Evolutionary conservation across 2,888 invertebrate genomes (phyloP).

Genomic region (Rosalia funebris): DNA sequence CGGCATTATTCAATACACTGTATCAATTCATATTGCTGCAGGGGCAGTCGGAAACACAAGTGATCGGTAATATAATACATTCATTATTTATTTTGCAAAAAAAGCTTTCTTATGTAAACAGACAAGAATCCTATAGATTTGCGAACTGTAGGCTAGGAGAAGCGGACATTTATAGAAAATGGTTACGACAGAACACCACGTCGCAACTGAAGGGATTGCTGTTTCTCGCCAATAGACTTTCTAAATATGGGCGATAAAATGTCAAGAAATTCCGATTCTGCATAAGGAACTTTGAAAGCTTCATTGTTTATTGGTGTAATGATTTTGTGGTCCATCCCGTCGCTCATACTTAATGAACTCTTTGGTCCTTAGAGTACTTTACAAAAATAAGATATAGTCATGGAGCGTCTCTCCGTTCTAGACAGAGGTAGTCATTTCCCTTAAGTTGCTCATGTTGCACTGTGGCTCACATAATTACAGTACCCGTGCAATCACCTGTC

Average conservation of each 20-base stretch:
- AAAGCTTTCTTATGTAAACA: conserved; percentile 54
- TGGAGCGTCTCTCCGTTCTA: conserved; percentile 37
- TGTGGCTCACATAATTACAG: conserved; percentile 45
- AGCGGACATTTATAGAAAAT: conserved; percentile 61
- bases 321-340: no score
- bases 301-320: no score
- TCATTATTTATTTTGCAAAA: conserved; percentile 51
- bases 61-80: conserved; percentile 54
- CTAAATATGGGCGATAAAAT: conserved; percentile 5
- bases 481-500: conserved; percentile 62
- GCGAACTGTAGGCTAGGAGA: conserved; percentile 60
- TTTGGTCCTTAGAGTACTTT: no score
- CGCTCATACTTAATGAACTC: no score
- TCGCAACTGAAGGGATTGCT: conserved; percentile 27
- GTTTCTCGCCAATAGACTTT: conserved; percentile 5
- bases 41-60: conserved; percentile 55
- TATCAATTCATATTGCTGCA: conserved; percentile 65
- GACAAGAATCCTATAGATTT: conserved; percentile 58
- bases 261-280: not conserved
- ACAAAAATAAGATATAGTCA: no score
- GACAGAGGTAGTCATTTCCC: conserved; percentile 38
- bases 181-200: conserved; percentile 32
- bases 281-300: no score
- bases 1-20: conserved; percentile 57
- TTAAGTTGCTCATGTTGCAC: conserved; percentile 29